Conservation (phyloP, 2,888 invertebrate species). For the Nebria salina region DNA sequence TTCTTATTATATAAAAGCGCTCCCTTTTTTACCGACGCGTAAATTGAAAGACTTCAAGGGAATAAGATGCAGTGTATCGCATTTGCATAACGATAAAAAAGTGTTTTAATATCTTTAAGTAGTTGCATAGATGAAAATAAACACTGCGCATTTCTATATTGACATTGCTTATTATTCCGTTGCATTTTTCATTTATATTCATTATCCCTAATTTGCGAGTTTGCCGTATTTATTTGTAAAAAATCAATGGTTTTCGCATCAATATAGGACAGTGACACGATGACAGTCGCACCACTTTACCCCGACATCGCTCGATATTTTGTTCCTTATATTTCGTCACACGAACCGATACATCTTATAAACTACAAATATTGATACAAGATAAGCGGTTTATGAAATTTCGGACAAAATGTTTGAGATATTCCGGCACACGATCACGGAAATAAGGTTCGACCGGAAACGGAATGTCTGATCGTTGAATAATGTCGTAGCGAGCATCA, state of each 20-base stretch:
- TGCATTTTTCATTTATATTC: conserved; percentile 56
- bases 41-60: not conserved
- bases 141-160: not conserved
- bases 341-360: conserved; percentile 58
- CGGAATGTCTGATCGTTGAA: conserved; percentile 42
- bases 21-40: conserved; percentile 1
- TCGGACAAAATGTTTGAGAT: conserved; percentile 62
- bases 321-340: conserved; percentile 41
- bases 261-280: conserved; percentile 33
- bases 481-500: conserved; percentile 7
- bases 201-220: conserved; percentile 56
- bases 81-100: not conserved
- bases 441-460: conserved; percentile 55
- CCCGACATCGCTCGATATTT: conserved; percentile 39
- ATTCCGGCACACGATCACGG: conserved; percentile 59
- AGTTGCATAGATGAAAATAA: too few species aligned
- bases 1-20: conserved; percentile 7
- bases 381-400: conserved; percentile 63
- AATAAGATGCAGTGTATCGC: conserved; percentile 4
- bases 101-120: too few species aligned
- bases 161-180: not conserved
- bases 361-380: conserved; percentile 64
- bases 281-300: conserved; percentile 34
- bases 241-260: conserved; percentile 43
- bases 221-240: not conserved